Evolutionary conservation across 2,888 invertebrate genomes (phyloP).

Genomic region (Orgyia antiqua): DNA sequence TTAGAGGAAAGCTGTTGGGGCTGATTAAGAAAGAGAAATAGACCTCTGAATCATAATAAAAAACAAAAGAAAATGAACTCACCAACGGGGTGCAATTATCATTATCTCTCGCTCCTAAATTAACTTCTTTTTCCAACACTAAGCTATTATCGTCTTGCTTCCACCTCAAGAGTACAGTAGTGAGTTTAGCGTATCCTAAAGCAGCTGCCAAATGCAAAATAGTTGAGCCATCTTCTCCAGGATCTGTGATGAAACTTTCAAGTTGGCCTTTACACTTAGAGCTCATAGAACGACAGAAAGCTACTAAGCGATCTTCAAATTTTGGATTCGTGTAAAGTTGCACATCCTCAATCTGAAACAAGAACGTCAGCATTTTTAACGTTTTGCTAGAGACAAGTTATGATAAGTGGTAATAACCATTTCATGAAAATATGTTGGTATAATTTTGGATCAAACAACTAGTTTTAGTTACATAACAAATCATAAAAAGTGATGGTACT

Average conservation of each 20-base stretch:
- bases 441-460: too few species aligned
- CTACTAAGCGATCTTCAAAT: constrained; percentile 92
- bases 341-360: constrained; percentile 77
- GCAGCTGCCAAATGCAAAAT: constrained; percentile 94
- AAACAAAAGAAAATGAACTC: too few species aligned
- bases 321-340: constrained; percentile 82
- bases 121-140: constrained; percentile 93
- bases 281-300: constrained; percentile 88
- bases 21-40: too few species aligned
- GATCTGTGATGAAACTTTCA: constrained; percentile 77
- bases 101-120: constrained; percentile 92
- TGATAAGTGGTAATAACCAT: too few species aligned
- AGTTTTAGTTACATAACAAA: too few species aligned
- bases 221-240: constrained; percentile 79
- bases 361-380: too few species aligned
- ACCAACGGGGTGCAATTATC: constrained; percentile 95
- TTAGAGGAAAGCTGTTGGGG: too few species aligned
- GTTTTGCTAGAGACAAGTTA: too few species aligned
- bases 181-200: constrained; percentile 91
- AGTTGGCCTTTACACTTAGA: constrained; percentile 58
- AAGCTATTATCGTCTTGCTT: constrained; percentile 91
- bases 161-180: constrained; percentile 92
- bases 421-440: too few species aligned
- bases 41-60: too few species aligned
- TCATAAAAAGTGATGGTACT: too few species aligned